Evolutionary conservation across 1,140 invertebrate genomes (phyloP).

Genomic region (Trinorchestia longiramus): DNA sequence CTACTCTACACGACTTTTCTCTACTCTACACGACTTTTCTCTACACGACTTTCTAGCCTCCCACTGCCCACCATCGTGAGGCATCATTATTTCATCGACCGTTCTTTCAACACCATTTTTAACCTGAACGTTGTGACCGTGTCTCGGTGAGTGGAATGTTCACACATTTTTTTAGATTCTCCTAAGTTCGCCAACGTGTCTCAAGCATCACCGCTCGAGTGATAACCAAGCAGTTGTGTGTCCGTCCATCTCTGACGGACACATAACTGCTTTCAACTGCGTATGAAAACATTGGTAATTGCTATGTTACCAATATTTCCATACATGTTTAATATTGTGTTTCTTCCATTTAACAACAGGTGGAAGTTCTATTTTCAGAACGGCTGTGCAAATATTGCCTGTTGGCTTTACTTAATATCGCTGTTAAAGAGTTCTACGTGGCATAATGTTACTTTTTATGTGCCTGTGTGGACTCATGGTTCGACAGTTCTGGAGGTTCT

Average conservation of each 20-base stretch:
- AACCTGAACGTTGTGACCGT: neutral
- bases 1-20: neutral
- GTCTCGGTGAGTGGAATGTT: neutral
- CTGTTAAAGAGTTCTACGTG: neutral
- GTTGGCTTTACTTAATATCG: neutral
- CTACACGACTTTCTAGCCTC: conserved; percentile 90
- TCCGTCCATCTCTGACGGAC: neutral
- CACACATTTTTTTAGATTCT: neutral
- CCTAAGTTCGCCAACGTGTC: neutral
- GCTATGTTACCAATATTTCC: neutral
- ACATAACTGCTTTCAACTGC: neutral
- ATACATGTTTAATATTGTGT: neutral
- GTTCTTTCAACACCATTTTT: neutral
- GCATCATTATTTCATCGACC: neutral
- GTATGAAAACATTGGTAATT: no score
- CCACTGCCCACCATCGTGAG: conserved; percentile 90
- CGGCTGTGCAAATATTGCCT: neutral
- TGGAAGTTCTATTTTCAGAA: neutral
- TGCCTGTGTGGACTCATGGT: neutral
- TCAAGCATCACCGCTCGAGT: neutral
- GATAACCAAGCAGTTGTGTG: neutral
- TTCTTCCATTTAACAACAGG: neutral
- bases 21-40: neutral
- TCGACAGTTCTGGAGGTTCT: neutral
- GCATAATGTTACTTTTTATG: neutral